Conservation (phyloP, 1,140 invertebrate genomes). For the Pseudachorutes palmiensis region DNA sequence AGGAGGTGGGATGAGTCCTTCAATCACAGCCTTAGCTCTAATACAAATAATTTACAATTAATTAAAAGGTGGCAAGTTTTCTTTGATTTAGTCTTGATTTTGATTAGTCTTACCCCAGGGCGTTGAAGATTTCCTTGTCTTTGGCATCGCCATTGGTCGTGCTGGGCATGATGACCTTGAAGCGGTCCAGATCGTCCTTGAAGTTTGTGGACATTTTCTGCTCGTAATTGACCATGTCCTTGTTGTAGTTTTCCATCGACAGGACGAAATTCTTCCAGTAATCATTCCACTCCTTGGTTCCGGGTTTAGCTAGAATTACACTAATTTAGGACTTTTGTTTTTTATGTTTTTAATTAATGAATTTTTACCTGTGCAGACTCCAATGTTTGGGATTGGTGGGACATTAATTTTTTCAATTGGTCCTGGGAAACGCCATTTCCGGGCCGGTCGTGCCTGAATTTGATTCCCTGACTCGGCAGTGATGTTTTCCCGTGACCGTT, state of each 20-base stretch:
- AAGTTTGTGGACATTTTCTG: background rate
- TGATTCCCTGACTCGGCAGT: background rate
- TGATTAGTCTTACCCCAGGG: background rate
- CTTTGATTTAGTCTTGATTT: background rate
- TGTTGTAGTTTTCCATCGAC: background rate
- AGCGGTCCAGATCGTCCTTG: background rate
- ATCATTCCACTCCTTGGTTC: slow-evolving; percentile 10
- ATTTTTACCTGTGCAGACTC: background rate
- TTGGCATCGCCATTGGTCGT: background rate
- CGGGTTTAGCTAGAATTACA: background rate
- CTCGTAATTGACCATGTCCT: slow-evolving; percentile 9
- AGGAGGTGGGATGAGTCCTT: background rate
- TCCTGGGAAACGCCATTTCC: background rate
- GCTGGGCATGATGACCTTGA: too few relatives aligned
- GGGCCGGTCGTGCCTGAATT: background rate
- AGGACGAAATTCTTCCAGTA: slow-evolving; percentile 1
- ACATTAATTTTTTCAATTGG: background rate
- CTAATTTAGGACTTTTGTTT: background rate
- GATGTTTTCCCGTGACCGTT: background rate
- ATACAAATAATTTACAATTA: too few relatives aligned
- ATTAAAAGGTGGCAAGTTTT: too few relatives aligned
- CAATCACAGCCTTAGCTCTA: background rate
- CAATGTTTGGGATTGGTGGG: background rate
- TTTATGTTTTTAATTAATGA: background rate
- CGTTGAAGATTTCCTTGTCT: background rate